These are phyloP conservation scores for Argyrosomus regius DNA, from an alignment of 2,797 vertebrate species.

Conservation along the genomic window DNA sequence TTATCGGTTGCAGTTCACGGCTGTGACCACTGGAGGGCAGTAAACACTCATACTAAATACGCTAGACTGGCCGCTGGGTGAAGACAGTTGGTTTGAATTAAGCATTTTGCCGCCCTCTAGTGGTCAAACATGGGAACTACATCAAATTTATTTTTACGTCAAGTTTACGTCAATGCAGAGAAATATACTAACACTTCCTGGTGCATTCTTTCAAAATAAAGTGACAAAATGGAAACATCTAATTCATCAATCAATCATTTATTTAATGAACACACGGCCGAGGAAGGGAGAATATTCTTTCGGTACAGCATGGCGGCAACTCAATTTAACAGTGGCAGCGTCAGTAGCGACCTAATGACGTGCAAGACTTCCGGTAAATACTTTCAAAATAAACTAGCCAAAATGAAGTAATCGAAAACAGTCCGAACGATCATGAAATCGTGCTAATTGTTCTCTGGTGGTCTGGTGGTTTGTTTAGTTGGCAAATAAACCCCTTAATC, in stretches of 20 bases:
- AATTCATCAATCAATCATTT: no score
- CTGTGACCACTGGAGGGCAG: conserved; percentile 4
- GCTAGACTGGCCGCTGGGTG: no score
- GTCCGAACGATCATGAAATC: background rate
- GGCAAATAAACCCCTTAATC: background rate
- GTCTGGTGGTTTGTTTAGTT: background rate
- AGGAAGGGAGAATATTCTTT: no score
- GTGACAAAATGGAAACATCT: background rate
- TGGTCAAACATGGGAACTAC: background rate
- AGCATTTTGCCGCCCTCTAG: background rate
- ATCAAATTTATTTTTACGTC: background rate
- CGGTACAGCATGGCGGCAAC: no score
- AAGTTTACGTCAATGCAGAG: background rate
- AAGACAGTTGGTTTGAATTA: no score
- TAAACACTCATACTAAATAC: background rate
- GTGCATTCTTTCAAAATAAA: background rate
- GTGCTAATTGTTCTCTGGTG: background rate
- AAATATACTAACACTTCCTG: fast-evolving
- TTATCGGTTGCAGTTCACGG: background rate
- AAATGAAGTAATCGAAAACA: background rate
- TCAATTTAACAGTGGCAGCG: no score
- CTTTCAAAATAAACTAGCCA: background rate
- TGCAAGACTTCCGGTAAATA: background rate
- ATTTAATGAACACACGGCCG: no score
- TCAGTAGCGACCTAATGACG: no score